These are phyloP conservation scores for Ambastaia sidthimunki DNA, from an alignment of 2,797 vertebrate species.

Conservation along the genomic window DNA sequence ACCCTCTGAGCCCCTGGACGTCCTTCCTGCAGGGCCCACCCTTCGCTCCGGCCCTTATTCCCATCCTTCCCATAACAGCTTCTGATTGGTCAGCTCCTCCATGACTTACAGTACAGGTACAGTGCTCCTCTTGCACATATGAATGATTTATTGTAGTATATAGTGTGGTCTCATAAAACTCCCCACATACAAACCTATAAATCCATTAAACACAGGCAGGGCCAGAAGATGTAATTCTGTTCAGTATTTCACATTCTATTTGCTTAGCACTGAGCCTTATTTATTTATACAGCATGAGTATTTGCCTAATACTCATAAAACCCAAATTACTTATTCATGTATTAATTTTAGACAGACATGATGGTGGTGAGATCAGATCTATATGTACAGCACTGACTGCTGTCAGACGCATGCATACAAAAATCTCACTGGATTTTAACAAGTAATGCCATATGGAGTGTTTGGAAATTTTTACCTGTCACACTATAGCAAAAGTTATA, in stretches of 20 bases:
- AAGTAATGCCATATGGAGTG: no score
- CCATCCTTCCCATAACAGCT: conserved; percentile 37
- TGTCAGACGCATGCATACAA: no score
- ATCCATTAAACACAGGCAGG: neutral
- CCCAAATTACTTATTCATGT: neutral
- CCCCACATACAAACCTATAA: neutral
- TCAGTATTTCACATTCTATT: neutral
- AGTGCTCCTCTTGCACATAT: conserved; percentile 52
- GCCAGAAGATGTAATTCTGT: conserved; percentile 14
- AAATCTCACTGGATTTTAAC: no score
- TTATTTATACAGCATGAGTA: neutral
- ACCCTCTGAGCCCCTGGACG: conserved; percentile 61
- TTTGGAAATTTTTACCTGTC: no score
- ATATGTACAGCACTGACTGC: no score
- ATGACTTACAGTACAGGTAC: conserved; percentile 28
- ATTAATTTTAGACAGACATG: no score
- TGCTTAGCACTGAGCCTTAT: neutral
- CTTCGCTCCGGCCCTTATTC: conserved; percentile 55
- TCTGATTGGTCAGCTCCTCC: conserved; percentile 30
- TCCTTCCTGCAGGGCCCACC: conserved; percentile 67
- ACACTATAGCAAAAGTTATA: no score
- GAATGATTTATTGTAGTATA: conserved; percentile 24
- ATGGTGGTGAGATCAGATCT: no score
- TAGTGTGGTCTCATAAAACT: conserved; percentile 37
- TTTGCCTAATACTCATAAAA: neutral